Evolutionary conservation across 2,113 vertebrate species (phyloP), one percentile per base, ranked within the genome.

Genomic region (Scophthalmus maximus): DNA sequence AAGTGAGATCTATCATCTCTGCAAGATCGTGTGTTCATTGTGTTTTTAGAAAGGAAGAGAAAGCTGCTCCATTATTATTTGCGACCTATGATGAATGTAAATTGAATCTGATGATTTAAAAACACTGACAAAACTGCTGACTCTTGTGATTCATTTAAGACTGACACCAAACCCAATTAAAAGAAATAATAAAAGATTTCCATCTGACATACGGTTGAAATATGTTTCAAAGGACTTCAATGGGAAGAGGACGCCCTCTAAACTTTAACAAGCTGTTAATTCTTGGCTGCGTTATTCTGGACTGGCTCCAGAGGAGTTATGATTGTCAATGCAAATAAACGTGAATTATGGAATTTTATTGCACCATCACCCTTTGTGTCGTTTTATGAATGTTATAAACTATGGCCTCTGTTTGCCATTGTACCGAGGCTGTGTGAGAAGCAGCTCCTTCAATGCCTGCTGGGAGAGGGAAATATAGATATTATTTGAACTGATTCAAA

Each of bases 351-450:
- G 22, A 36, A 26, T 68, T 67, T 75, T 22, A 49, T 58, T 53
- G 61, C 46, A 59, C 12, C 53, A 25, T 23, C n/a, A 62, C 15
- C 27, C 62, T 83, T 82, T 78, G 55, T 50, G 46, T 26, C 42
- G 44, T 80, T 82, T 89, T 85, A 89, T 82, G 78, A 60, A 18
- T 2, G 40, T 76, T 83, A 63, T 84, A 87, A 87, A 89, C 71
- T 65, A 69, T 9, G 56, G 29, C 67, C 44, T n/a, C 38, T 47
- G 49, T 78, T 71, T 25, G 32, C 51, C 57, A 50, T 57, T 63
- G 55, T 20, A 46, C 61, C 8, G 8, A n/a, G n/a, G n/a, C n/a
- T 30, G 46, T 10, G 26, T 36, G 71, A 30, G n/a, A 73, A 42
- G 68, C 70, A 78, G 76, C 26, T 55, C 46, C 26, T 44, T 14